Base-by-base conservation (phyloP, 2,113 vertebrate species). In the Oncorhynchus kisutch region DNA sequence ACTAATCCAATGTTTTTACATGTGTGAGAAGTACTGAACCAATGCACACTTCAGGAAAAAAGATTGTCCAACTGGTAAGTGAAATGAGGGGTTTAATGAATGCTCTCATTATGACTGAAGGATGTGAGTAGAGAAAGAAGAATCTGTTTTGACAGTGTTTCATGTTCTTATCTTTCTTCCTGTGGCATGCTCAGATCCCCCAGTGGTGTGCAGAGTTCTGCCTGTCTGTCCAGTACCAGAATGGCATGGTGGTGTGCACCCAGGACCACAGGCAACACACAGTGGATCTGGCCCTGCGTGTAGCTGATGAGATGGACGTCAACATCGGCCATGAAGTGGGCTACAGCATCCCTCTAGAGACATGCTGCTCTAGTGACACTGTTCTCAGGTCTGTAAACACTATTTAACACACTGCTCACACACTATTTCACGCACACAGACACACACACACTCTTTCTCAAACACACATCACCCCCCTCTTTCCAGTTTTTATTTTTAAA, bases 141-240 rank as follows among this genome's bases (percentile, higher is more conserved):
- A 7, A 62, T 22, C 59, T 62, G 59, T 62, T 22, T n/a, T 62
- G n/a, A n/a, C 6, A 70, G 18, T 12, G 18, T 59, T 64, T 1
- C 73, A 24, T 62, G 45, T 51, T 1, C 25, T 18, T 64, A 18
- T 64, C 9, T 12, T 45, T 45, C 39, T 20, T 16, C 27, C 8
- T 29, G 60, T 67, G 3, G 57, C 66, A 24, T 74, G 14, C 48
- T 0, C 78, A 97, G 95, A 88, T 98, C 24, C 95, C 96, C 0
- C 95, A 97, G 91, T 97, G 96, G 96, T 97, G 95, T 51, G 94
- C 96, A 0, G 94, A 97, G 79, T 93, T 93, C 71, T 96, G 94
- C 88, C 94, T 96, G 22, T 93, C 94, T 6, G 78, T 67, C n/a
- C 86, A 45, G 79, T 96, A 94, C 70, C 91, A 85, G 77, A 91